These are phyloP conservation scores for Magallana ariakensis DNA, from an alignment of 1,140 invertebrate species.

Conservation along the genomic window DNA sequence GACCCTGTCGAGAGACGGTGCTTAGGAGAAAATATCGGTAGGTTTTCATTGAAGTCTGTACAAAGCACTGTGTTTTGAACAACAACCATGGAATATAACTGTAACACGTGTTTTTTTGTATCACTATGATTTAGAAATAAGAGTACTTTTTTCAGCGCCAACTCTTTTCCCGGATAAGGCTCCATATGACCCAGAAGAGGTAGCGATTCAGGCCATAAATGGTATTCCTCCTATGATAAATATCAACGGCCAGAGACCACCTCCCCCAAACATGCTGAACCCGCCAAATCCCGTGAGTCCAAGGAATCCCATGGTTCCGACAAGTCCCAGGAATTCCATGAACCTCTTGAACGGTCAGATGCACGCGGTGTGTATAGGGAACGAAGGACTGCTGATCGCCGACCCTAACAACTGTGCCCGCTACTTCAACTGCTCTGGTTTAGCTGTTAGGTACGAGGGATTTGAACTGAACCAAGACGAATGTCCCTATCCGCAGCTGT, in stretches of 20 bases:
- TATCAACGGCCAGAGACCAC: background rate
- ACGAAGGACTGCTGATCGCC: constrained; percentile 53
- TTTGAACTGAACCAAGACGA: constrained; percentile 62
- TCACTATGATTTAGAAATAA: too few relatives aligned
- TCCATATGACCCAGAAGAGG: background rate
- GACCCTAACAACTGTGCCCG: constrained; percentile 70
- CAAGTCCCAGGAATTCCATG: background rate
- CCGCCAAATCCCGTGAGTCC: background rate
- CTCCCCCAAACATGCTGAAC: background rate
- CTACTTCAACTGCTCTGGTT: constrained; percentile 68
- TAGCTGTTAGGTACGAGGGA: constrained; percentile 53
- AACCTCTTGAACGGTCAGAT: background rate
- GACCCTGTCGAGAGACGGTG: constrained; percentile 58
- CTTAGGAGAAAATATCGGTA: constrained; percentile 20
- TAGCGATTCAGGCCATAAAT: background rate
- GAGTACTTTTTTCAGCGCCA: background rate
- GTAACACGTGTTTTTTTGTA: too few relatives aligned
- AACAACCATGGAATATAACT: too few relatives aligned
- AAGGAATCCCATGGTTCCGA: background rate
- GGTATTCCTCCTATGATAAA: constrained; percentile 8
- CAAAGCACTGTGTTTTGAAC: too few relatives aligned
- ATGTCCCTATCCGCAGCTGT: constrained; percentile 71
- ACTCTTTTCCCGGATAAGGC: constrained; percentile 13
- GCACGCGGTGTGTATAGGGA: constrained; percentile 56
- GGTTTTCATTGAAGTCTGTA: too few relatives aligned